Base-by-base conservation (phyloP, 2,113 vertebrate genomes). In the Festucalex cinctus region DNA sequence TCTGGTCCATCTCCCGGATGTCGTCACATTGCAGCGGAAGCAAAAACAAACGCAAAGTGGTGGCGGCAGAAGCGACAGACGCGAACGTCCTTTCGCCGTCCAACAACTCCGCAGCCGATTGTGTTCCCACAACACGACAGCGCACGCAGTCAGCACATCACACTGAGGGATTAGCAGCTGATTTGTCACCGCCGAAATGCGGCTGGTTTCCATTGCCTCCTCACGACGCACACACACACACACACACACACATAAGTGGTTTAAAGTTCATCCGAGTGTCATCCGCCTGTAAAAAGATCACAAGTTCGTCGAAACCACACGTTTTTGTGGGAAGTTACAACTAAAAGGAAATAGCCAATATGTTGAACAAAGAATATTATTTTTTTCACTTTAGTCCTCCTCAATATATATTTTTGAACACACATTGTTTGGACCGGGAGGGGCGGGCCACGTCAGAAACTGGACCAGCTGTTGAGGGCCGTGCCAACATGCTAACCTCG, bases 191-290 rank as follows among this genome's bases (percentile, higher is more conserved):
- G 9, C 12, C 14, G 26, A 46, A 8, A 26, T 48, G 56, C 37
- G 70, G 36, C 28, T n/a, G 63, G 26, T 54, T 70, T 65, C 37
- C 6, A 20, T 65, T 60, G 24, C 44, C 14, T 37, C 51, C 12
- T 62, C 20, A 37, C 16, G n/a, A n/a, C n/a, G n/a, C n/a, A n/a
- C n/a, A n/a, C 13, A 19, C 46, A 44, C 12, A 14, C 43, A 44
- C 43, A 44, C 43, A 59, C 36, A 35, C 17, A 8, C 51, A 17
- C 13, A 6, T n/a, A 16, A 39, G 46, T 32, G 22, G 49, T 9
- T 26, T 26, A 66, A 39, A 56, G 51, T 37, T 56, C 65, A 66
- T n/a, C 28, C 6, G 19, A 63, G 62, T 48, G 59, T 17, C 37
- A 24, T 41, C 6, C 13, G 3, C 12, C 4, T 10, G 9, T 19